Evolutionary conservation across 2,113 vertebrate species (phyloP), one percentile per base, ranked within the genome.

Genomic region (Neodon shergylaensis): DNA sequence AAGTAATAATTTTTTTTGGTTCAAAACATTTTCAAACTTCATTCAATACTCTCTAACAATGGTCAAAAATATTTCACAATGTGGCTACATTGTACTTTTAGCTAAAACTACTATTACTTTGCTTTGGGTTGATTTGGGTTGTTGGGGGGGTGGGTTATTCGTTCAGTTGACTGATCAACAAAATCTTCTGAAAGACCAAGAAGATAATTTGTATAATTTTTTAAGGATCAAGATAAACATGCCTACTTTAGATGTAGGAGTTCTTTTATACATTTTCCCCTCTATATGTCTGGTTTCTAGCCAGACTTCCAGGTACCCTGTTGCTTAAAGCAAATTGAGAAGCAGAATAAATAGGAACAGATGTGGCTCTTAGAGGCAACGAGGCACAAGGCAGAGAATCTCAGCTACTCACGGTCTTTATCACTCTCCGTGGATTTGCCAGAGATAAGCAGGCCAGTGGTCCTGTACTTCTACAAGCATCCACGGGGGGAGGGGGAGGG

Each of bases 351-450:
- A 90, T 28, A 14, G 63, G 0, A 87, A 17, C 44, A 79, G 68
- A 28, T n/a, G 19, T 82, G 33, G 14, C 28, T 81, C 74, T 49
- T 12, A 17, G 36, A 88, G 19, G 22, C 31, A 39, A 47, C 0
- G 1, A 2, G 0, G 2, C 24, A 7, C 44, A 2, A 5, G 3
- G 16, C 8, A 1, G 4, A 3, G 7, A 17, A 12, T 86, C 73
- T 85, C 95, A 58, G 66, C 9, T 84, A 33, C 26, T 2, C 19
- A 28, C 1, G 7, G 3, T 31, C 76, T 78, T 86, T 13, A 42
- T 47, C 26, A 6, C 26, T 66, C 73, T 63, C 74, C 17, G 24
- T 3, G 16, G 65, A 92, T 17, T 74, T 6, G 2, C 31, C 39
- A 58, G 52, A 33, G 22, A 49, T 28, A 78, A 68, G 42, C 72